These are phyloP conservation scores for Megalopta genalis DNA, from an alignment of 1,140 invertebrate species.

Conservation along the genomic window DNA sequence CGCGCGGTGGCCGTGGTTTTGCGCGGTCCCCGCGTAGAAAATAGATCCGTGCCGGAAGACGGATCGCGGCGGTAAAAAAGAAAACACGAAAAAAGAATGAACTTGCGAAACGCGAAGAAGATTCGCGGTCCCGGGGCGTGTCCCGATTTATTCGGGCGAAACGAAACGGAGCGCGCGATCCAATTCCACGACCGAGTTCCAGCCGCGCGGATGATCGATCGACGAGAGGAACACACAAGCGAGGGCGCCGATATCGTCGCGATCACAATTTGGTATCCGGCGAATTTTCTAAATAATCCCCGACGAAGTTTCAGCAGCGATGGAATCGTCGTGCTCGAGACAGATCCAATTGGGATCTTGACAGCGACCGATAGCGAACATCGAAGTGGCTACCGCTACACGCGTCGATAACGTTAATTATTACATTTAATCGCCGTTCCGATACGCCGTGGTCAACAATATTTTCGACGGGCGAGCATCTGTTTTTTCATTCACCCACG, in stretches of 20 bases:
- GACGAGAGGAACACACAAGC: not conserved
- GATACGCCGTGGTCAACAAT: not conserved
- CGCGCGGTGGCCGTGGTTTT: too few relatives aligned
- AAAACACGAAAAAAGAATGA: too few relatives aligned
- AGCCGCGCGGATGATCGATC: not conserved
- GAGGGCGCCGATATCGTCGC: not conserved
- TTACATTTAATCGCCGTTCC: constrained; percentile 10
- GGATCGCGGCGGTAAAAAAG: too few relatives aligned
- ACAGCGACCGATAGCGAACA: not conserved
- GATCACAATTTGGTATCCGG: not conserved
- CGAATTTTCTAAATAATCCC: not conserved
- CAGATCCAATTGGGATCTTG: not conserved
- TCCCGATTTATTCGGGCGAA: not conserved
- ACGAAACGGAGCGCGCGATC: not conserved
- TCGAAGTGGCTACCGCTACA: not conserved
- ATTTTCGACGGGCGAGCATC: constrained; percentile 8
- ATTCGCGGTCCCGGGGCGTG: too few relatives aligned
- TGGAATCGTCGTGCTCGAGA: not conserved
- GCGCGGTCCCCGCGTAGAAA: too few relatives aligned
- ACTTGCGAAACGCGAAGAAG: too few relatives aligned
- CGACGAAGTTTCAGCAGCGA: not conserved
- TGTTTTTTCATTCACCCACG: not conserved
- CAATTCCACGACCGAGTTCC: not conserved
- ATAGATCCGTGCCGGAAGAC: too few relatives aligned
- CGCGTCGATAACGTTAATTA: not conserved